Evolutionary conservation across 2,113 vertebrate genomes (phyloP).

Genomic region (Ageneiosus marmoratus): DNA sequence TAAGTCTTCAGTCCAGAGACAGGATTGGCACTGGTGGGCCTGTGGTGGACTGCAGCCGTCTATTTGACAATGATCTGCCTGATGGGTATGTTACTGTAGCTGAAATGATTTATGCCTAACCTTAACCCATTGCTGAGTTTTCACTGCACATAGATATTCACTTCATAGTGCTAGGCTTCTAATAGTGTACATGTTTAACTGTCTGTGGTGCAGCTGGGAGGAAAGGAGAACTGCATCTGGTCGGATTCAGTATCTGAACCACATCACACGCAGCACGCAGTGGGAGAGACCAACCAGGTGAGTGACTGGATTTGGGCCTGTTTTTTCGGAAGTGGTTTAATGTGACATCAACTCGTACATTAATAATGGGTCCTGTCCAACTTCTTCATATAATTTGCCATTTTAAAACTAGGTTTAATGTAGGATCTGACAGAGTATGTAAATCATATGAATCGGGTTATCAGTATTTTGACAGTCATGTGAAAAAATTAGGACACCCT

Average conservation of each 20-base stretch:
- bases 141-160: neutral
- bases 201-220: conserved; percentile 86
- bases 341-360: neutral
- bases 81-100: conserved; percentile 83
- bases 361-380: neutral
- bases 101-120: neutral
- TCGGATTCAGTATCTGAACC: conserved; percentile 97
- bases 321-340: neutral
- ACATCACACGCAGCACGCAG: conserved; percentile 96
- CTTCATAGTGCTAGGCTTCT: neutral
- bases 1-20: conserved; percentile 97
- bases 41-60: conserved; percentile 95
- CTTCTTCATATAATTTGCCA: neutral
- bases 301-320: conserved; percentile 47
- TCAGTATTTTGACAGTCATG: no score
- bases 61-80: conserved; percentile 97
- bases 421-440: no score
- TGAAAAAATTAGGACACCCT: no score
- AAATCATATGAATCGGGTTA: neutral
- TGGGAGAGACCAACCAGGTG: conserved; percentile 98
- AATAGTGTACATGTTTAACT: neutral
- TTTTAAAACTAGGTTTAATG: neutral
- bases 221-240: conserved; percentile 94
- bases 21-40: conserved; percentile 94
- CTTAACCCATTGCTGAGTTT: neutral